These are phyloP conservation scores for Sphenopsis melanotis DNA, from an alignment of 2,797 vertebrate species.

Conservation along the genomic window DNA sequence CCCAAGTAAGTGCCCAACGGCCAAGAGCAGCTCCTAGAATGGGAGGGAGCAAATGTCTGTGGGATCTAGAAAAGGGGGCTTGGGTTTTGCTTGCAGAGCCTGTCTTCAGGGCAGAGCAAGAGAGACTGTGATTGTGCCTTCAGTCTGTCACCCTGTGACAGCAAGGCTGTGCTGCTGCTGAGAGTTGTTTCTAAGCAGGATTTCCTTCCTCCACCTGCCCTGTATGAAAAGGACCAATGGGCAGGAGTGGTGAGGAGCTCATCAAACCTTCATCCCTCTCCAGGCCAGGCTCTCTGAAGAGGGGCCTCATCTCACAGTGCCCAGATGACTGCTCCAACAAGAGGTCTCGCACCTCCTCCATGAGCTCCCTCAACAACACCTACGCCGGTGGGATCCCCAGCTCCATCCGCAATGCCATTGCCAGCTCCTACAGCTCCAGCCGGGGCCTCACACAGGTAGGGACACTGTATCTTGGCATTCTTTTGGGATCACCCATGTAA, in stretches of 20 bases:
- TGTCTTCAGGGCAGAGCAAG: background rate
- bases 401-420: slow-evolving; percentile 86
- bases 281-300: slow-evolving; percentile 89
- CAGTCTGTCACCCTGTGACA: background rate
- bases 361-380: slow-evolving; percentile 80
- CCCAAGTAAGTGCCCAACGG: slow-evolving; percentile 82
- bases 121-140: background rate
- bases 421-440: slow-evolving; percentile 93
- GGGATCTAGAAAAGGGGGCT: background rate
- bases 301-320: slow-evolving; percentile 74
- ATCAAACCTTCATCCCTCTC: background rate
- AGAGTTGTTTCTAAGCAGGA: background rate
- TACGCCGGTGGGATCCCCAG: slow-evolving; percentile 77
- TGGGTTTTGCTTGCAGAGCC: background rate
- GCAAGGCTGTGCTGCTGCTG: background rate
- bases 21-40: background rate
- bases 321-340: slow-evolving; percentile 83
- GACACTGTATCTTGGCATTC: fast-evolving
- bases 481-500: fast-evolving
- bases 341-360: slow-evolving; percentile 88
- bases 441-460: slow-evolving; percentile 81
- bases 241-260: background rate
- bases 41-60: background rate
- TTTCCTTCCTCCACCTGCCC: background rate
- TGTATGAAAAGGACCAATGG: background rate